A percentile compares a stretch with the other conserved stretches of the same genome.
Evolutionary conservation across 2,797 vertebrate genomes (phyloP).

Genomic region (Acrocephalus scirpaceus): DNA sequence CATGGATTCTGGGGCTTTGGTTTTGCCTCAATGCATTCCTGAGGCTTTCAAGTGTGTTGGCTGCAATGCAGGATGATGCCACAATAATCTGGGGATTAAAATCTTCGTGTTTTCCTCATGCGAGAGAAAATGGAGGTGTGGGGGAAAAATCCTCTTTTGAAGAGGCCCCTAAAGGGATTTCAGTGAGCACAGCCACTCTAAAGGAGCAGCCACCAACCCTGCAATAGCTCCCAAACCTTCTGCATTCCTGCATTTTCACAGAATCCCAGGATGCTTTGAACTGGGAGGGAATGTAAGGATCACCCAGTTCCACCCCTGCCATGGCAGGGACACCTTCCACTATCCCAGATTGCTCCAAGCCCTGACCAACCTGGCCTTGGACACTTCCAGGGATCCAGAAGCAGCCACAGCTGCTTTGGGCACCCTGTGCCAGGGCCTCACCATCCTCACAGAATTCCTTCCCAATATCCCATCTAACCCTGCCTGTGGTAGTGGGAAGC

Average conservation of each 20-base stretch:
- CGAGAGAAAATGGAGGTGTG: neutral
- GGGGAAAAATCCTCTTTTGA: neutral
- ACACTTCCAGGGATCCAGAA: neutral
- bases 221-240: neutral
- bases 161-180: neutral
- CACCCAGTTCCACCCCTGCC: neutral
- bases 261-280: neutral
- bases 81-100: conserved; percentile 58
- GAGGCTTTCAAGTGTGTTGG: neutral
- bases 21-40: neutral
- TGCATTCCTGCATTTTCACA: neutral
- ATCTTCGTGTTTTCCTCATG: neutral
- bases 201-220: neutral
- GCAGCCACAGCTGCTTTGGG: neutral
- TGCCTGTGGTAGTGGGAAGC: neutral
- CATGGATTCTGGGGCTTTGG: neutral
- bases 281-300: neutral
- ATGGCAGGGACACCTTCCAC: neutral
- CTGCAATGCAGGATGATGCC: neutral
- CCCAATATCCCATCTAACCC: neutral
- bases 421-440: rapidly evolving
- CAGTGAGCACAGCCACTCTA: neutral
- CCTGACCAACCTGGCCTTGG: rapidly evolving
- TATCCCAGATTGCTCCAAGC: rapidly evolving
- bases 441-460: neutral